phyloP scores from a whole-genome alignment of 2,113 vertebrate species.

The Mellivora capensis region DNA sequence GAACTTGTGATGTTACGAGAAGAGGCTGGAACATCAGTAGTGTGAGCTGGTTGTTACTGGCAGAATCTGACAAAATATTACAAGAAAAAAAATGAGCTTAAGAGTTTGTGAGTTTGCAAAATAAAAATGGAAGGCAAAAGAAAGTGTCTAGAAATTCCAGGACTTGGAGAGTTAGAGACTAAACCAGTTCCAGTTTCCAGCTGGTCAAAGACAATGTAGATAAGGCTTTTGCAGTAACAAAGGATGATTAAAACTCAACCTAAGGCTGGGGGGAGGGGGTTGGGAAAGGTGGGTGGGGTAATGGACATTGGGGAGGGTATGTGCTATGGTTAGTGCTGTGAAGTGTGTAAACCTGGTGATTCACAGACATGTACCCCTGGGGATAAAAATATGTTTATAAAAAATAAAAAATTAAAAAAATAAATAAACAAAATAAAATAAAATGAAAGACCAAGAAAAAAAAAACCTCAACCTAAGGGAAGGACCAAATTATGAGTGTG shows the following conservation, averaged over 20 bases:
- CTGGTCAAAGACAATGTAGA: background rate
- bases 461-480: background rate
- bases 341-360: no score
- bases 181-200: background rate
- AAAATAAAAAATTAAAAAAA: no score
- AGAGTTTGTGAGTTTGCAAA: background rate
- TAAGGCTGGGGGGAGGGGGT: background rate
- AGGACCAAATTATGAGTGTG: background rate
- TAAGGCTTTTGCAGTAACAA: background rate
- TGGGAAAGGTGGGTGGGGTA: no score
- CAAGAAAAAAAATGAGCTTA: background rate
- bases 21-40: background rate
- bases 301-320: no score
- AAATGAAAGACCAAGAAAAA: no score
- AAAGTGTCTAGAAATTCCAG: background rate
- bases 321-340: no score
- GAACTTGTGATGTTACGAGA: background rate
- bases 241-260: background rate
- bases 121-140: background rate
- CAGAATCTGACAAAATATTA: background rate
- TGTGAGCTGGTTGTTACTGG: background rate
- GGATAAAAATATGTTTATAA: no score
- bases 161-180: background rate
- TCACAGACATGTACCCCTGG: no score
- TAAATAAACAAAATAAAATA: no score